Base-by-base conservation (phyloP, 2,888 invertebrate genomes). In the Hydrotaea cyrtoneurina region DNA sequence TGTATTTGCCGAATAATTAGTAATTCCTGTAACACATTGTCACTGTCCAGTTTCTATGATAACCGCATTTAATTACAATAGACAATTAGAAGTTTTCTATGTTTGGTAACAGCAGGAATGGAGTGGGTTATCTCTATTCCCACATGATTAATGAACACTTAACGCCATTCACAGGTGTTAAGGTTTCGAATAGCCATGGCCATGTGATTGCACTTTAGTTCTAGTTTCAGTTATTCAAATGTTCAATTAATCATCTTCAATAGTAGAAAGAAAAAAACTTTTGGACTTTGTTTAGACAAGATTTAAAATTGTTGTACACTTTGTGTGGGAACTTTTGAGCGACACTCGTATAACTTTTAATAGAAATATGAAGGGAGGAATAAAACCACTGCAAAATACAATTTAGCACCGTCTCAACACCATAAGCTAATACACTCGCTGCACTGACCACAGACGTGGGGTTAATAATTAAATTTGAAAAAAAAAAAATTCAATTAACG, bases 401-500 rank as follows among this genome's bases (percentile, higher is more conserved):
- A 85, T 82, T 85, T 46, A 46, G 19, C 50, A 50, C 1, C 50
- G 50, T 50, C n/a, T 8, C 39, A 50, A 50, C n/a, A 50, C n/a
- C 50, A 50, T n/a, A 50, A 50, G n/a, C n/a, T 50, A n/a, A n/a
- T n/a, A n/a, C 15, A 36, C 7, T 17, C 66, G 19, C 36, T 13
- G 19, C 23, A 23, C 15, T 69, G 43, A 39, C 23, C 39, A 46
- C 43, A 43, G 39, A 26, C 39, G 39, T 13, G 39, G 7, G 15
- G 43, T 15, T 21, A 55, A 26, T 74, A 85, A 85, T 77, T 82
- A 64, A 85, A 82, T 85, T 74, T 77, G 43, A 4, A 74, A 77
- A 79, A 74, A 77, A 79, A 77, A 69, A 82, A 85, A 85, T 80
- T 77, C 74, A 85, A 85, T 85, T 85, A 85, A 80, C 79, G 82